Evolutionary conservation across 2,888 invertebrate species (phyloP), one percentile per base, ranked within the genome.

Genomic region (Drosophila lutescens): DNA sequence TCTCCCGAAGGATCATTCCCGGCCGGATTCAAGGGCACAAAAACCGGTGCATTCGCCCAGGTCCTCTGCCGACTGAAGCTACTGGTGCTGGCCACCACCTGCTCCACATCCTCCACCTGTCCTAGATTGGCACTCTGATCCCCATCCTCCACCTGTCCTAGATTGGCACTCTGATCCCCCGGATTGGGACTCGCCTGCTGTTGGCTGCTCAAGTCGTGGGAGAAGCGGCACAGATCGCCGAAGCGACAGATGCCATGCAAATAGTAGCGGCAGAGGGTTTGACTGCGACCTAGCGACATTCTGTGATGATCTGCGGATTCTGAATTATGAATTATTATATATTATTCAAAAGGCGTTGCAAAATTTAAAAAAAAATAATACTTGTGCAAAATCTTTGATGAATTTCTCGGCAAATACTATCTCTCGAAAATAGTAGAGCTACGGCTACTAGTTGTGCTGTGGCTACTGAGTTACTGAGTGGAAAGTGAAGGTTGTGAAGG

Each of bases 11-110:
- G 0, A 4, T 7, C 46, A n/a, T 13, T 1, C 7, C n/a, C 46
- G 26, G 46, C 34, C 46, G 68, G 55, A 17, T 51, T 32, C n/a
- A 55, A 83, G 58, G 92, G 92, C 71, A 92, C 88, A 80, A 92
- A 92, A 23, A 88, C 75, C 9, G 92, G 91, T 15, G 92, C 92
- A 76, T 91, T 89, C 6, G 62, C 90, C 92, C 92, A 92, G 68
- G 86, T 90, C 4, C 74, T 68, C 9, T 66, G 84, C 5, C 63
- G 63, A 40, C 38, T 63, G 23, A 23, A 23, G 32, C 15, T 62
- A 12, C 47, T 41, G 10, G 47, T 47, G 62, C 89, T 90, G 26
- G 89, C 88, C 17, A 46, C 65, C 46, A 74, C 81, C 38, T 72
- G 66, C n/a, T n/a, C n/a, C n/a, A n/a, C n/a, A 9, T 46, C 9